A percentile compares a stretch with the other conserved stretches of the same genome.
phyloP scores from a whole-genome alignment of 2,888 invertebrate genomes.

The Artemia sinica region DNA sequence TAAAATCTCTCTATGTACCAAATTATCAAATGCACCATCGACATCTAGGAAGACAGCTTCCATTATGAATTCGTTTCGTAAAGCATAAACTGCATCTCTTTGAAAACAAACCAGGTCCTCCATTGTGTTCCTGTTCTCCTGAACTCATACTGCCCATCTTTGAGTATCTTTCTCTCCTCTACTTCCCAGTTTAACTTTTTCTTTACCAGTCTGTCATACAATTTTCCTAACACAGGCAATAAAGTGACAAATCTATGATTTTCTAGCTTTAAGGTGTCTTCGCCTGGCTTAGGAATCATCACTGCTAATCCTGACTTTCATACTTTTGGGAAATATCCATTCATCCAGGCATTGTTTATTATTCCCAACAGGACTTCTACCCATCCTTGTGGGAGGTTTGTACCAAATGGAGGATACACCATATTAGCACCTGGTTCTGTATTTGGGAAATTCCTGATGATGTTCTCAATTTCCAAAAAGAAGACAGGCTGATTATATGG shows the following conservation, averaged over 20 bases:
- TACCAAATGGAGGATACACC: not conserved
- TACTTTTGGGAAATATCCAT: not conserved
- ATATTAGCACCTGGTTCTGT: not conserved
- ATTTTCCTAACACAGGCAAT: slow-evolving; percentile 7
- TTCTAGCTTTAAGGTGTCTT: no score
- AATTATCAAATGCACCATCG: no score
- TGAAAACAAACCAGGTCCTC: no score
- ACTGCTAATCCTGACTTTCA: not conserved
- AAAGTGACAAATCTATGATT: not conserved
- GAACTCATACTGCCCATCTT: no score
- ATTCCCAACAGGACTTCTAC: not conserved
- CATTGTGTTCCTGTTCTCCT: no score
- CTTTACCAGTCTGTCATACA: not conserved
- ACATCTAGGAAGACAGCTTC: no score
- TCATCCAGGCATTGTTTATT: not conserved
- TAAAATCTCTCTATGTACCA: no score
- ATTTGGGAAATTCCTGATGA: not conserved
- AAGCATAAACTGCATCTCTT: no score
- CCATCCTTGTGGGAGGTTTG: not conserved
- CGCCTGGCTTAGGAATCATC: not conserved
- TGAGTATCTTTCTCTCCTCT: no score
- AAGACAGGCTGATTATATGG: not conserved
- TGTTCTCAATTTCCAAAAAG: not conserved
- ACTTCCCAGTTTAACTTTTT: not conserved
- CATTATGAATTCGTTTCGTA: no score